Conservation (phyloP, 1,140 invertebrate genomes). For the Pachypsylla venusta region DNA sequence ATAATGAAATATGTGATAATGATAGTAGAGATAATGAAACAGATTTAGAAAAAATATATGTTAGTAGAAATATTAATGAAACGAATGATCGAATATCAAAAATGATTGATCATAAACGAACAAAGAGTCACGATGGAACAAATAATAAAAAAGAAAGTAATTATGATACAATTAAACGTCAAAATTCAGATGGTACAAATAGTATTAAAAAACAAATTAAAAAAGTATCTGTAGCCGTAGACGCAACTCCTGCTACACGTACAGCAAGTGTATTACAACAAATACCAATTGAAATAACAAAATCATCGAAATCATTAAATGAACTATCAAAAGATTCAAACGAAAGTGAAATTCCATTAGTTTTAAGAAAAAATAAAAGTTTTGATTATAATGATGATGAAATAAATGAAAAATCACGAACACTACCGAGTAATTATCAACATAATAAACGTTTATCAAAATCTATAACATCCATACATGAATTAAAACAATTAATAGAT, state of each 20-base stretch:
- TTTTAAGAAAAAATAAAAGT: constrained; percentile 3
- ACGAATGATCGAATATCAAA: too few species aligned
- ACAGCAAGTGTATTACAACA: constrained; percentile 53
- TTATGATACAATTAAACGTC: neutral
- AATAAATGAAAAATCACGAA: neutral
- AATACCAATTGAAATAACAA: constrained; percentile 53
- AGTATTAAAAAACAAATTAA: constrained; percentile 27
- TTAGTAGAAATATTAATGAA: neutral
- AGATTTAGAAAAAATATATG: neutral
- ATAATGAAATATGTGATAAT: neutral
- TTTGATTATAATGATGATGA: constrained; percentile 3
- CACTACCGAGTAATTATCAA: neutral
- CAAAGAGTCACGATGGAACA: too few species aligned
- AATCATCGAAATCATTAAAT: constrained; percentile 30
- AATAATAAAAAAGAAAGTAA: neutral
- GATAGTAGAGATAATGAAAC: neutral
- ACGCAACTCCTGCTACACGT: constrained; percentile 53
- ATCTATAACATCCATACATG: neutral
- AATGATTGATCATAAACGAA: too few species aligned
- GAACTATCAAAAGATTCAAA: constrained; percentile 24
- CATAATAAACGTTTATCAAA: neutral
- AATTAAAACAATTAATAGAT: neutral
- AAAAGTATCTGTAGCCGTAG: constrained; percentile 56
- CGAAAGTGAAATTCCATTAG: constrained; percentile 23
- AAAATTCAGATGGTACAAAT: neutral